Percentiles rank a stretch among this genome's conserved stretches.
These are phyloP conservation scores for Stichodactyla mertensii DNA, from an alignment of 64 coral and sea anemone species.

Conservation along the genomic window DNA sequence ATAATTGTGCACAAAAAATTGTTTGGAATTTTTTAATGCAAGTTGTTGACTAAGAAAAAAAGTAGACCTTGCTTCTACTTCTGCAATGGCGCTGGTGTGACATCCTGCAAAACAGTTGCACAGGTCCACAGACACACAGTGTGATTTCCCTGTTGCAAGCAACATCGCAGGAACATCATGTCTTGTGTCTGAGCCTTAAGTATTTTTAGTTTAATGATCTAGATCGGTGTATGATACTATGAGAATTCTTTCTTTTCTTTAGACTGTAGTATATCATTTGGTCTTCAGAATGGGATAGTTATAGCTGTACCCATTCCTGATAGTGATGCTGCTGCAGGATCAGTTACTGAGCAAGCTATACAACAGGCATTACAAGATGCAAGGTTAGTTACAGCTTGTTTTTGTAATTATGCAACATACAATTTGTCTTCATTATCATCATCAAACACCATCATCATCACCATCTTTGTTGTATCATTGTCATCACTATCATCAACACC, in stretches of 20 bases:
- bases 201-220: no score
- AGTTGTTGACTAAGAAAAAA: no score
- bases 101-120: no score
- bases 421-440: neutral
- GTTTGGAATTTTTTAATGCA: no score
- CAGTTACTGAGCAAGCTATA: conserved; percentile 68
- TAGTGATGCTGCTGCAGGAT: conserved; percentile 40
- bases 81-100: no score
- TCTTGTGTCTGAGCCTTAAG: no score
- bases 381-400: conserved; percentile 25
- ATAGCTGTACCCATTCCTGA: conserved; percentile 84
- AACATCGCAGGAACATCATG: no score
- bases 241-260: neutral
- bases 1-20: no score
- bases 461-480: neutral
- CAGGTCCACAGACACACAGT: no score
- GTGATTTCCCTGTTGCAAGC: no score
- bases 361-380: conserved; percentile 76
- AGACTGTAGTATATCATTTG: conserved; percentile 78
- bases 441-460: neutral
- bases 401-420: no score
- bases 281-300: conserved; percentile 75
- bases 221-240: neutral
- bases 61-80: no score
- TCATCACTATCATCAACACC: neutral